Base-by-base conservation (phyloP, 2,888 invertebrate genomes). In the Spodoptera picta region DNA sequence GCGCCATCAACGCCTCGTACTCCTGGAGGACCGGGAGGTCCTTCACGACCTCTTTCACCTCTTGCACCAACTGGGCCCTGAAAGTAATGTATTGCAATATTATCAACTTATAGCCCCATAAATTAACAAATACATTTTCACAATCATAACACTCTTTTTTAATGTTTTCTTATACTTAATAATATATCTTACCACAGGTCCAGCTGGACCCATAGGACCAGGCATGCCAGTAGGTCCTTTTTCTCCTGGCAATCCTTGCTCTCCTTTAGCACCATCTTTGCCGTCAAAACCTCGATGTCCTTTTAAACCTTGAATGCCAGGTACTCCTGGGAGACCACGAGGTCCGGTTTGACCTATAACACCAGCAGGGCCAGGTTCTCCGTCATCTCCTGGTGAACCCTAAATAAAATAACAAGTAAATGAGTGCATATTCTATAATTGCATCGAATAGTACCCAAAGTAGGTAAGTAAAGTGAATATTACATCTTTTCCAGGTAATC, bases 41-140 rank as follows among this genome's bases (percentile, higher is more conserved):
- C 98, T 91, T 98, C 98, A 44, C 98, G 95, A 1, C 98, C 98
- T 83, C 98, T 95, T 92, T 98, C 98, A 5, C 98, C 98, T 73
- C 98, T 95, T 6, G 97, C 95, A 43, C 98, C 98, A 14, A 96
- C 95, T 24, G 97, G 96, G 31, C 98, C 98, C 97, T 97, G 47
- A 42, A 44, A 3, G 46, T 3, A 9, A 14, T 10, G 0, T 12
- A 19, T 23, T 51, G 12, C 12, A 36, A 36, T 36, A 7, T 31
- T 31, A 2, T 6, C 31, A 19, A 19, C 19, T 19, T 19, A 19
- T 27, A 27, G 27, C 5, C 27, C 27, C 5, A 27, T 27, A 27
- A 27, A 19, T 19, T 19, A 19, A 19, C 19, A 19, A 19, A 19
- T 19, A 19, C 19, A 19, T 19, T 19, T 19, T 1, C 19, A 19